Evolutionary conservation across 2,797 vertebrate genomes (phyloP).

Genomic region (Enteromius anoplus): DNA sequence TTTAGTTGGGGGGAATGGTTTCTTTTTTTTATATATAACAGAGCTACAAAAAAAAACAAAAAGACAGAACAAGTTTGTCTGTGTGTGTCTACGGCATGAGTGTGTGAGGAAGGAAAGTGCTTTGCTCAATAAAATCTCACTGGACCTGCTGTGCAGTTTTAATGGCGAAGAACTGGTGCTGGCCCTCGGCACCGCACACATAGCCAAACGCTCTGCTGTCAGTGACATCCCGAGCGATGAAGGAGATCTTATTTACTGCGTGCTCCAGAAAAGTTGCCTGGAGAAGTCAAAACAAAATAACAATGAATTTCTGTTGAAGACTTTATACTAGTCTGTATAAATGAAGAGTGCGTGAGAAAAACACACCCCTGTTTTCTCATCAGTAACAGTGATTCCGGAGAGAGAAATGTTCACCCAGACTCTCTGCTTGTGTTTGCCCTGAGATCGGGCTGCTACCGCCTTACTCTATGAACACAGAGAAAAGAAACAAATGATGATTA

Average conservation of each 20-base stretch:
- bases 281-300: conserved; percentile 19
- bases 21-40: not conserved
- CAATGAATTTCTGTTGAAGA: conserved; percentile 4
- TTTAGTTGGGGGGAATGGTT: not conserved
- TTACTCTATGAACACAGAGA: conserved; percentile 66
- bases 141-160: conserved; percentile 95
- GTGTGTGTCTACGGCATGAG: conserved; percentile 17
- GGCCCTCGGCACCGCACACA: conserved; percentile 94
- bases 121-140: conserved; percentile 15
- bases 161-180: conserved; percentile 97
- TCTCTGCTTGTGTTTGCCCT: conserved; percentile 78
- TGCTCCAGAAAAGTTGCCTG: conserved; percentile 96
- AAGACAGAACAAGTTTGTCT: not conserved
- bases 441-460: conserved; percentile 70
- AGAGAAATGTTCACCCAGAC: conserved; percentile 77
- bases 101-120: conserved; percentile 24
- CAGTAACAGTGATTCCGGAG: conserved; percentile 71
- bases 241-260: conserved; percentile 94
- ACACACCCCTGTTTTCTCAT: conserved; percentile 76
- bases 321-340: not conserved
- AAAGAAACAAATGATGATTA: conserved; percentile 16
- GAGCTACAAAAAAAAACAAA: not conserved
- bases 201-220: conserved; percentile 97
- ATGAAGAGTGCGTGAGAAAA: not conserved
- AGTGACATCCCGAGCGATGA: conserved; percentile 96